Evolutionary conservation across 2,113 vertebrate genomes (phyloP), one percentile per base, ranked within the genome.

Genomic region (Prolemur simus): DNA sequence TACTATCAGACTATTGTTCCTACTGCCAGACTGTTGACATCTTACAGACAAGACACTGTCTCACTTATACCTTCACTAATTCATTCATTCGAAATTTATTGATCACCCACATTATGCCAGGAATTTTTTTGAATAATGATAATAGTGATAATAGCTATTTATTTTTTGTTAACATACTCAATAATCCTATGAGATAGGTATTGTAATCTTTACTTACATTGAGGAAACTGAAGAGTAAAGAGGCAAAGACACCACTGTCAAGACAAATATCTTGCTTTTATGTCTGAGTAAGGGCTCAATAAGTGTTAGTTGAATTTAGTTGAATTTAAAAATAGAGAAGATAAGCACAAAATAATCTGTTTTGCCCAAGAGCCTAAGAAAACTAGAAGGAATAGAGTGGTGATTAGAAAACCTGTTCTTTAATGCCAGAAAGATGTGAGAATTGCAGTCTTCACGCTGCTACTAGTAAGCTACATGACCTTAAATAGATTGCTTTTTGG

Each of bases 401-500:
- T 56, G 18, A 13, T 3, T 58, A 11, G 87, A 63, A 68, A 89
- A 64, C 20, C 14, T 56, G 54, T 23, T 58, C 6, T 54, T 94
- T 47, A 66, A 25, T 86, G 23, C 69, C 74, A 87, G 5, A 47
- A 15, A 87, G 3, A 49, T 23, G 68, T 3, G 71, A 34, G 32
- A 52, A 34, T 34, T 49, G 4, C 0, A 58, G 20, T 80, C 34
- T 20, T 45, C 91, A 3, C 3, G 71, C 8, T 49, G 17, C 82
- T 47, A 56, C n/a, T 74, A 73, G 9, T 93, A 49, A 92, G 8
- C n/a, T 49, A 47, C 2, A 9, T 87, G 66, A 78, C 3, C 32
- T 71, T 39, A 78, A 86, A 78, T 94, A 94, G 78, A 78, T 68
- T 49, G 45, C 39, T 91, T 82, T 81, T 85, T 86, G 92, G 80